Base-by-base conservation (phyloP, 2,888 invertebrate genomes). In the Aleiodes leptofemur region DNA sequence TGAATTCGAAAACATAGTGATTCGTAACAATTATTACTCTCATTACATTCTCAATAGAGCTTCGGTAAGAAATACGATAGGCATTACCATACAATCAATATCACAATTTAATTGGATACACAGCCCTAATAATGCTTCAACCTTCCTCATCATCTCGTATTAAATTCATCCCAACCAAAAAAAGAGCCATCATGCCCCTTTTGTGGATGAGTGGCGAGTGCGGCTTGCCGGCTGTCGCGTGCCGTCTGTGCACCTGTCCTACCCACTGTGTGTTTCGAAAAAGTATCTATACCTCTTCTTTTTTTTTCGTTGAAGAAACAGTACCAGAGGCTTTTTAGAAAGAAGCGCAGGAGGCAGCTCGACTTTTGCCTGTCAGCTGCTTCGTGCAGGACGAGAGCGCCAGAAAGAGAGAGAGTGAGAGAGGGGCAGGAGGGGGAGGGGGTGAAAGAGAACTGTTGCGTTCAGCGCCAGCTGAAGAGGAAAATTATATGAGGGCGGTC, bases 201-300 rank as follows among this genome's bases (percentile, higher is more conserved):
- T 50, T n/a, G 29, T 48, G 70, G 64, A 61, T 72, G 64, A 34
- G 16, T 72, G 61, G 38, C 68, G 68, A 76, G 69, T 69, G 76
- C 83, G 84, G 83, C 77, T 51, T 78, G 84, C 86, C 85, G 84
- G 83, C 85, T 86, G 85, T 86, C 84, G 85, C 83, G 80, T 84
- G 83, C 82, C 83, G 80, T 77, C 77, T 74, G 70, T 85, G 81
- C 86, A 86, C 85, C 85, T 87, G 86, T 83, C 84, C 76, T 73
- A 75, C 79, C 80, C 77, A 80, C 82, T 78, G 80, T 77, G 78
- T 77, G 79, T 75, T 66, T 69, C 71, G 69, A 59, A 55, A 72
- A 71, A 74, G 73, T 61, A 76, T 43, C 43, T 43, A 11, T 43
- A 43, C 43, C 43, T 43, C 8, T 43, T 9, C 43, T 11, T 9